Percentiles rank a stretch among this genome's conserved stretches.
These are phyloP conservation scores for Carpatolechia fugitivella DNA, from an alignment of 2,888 invertebrate genomes.

Conservation along the genomic window DNA sequence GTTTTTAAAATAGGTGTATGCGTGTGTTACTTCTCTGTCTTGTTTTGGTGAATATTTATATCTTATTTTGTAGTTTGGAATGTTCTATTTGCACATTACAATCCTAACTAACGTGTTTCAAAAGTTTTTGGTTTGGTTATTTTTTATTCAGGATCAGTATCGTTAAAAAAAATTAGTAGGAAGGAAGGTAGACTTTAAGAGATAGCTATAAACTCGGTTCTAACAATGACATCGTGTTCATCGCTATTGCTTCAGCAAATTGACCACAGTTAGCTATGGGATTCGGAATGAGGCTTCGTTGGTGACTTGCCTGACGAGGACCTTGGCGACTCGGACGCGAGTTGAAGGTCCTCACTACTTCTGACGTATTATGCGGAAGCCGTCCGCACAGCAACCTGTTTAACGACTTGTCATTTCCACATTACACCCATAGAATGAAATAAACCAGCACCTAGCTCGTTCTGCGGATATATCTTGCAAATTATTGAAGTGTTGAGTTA, in stretches of 20 bases:
- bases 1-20: too few species aligned
- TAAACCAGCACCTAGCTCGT: neutral
- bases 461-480: conserved; percentile 1
- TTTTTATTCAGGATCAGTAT: too few species aligned
- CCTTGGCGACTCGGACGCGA: conserved; percentile 37
- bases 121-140: too few species aligned
- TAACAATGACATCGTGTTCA: neutral
- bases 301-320: conserved; percentile 23
- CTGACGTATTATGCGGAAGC: conserved; percentile 50
- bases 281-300: conserved; percentile 3
- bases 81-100: too few species aligned
- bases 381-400: conserved; percentile 21
- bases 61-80: too few species aligned
- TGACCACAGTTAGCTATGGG: neutral
- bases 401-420: conserved; percentile 2
- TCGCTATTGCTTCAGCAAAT: neutral
- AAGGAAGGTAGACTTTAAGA: too few species aligned
- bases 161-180: too few species aligned
- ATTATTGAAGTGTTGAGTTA: too few species aligned
- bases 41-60: too few species aligned
- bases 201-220: too few species aligned
- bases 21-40: neutral
- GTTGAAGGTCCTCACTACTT: conserved; percentile 43
- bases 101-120: too few species aligned
- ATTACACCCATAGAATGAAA: neutral